phyloP scores from a whole-genome alignment of 2,113 vertebrate species.

The Erpornis zantholeuca region DNA sequence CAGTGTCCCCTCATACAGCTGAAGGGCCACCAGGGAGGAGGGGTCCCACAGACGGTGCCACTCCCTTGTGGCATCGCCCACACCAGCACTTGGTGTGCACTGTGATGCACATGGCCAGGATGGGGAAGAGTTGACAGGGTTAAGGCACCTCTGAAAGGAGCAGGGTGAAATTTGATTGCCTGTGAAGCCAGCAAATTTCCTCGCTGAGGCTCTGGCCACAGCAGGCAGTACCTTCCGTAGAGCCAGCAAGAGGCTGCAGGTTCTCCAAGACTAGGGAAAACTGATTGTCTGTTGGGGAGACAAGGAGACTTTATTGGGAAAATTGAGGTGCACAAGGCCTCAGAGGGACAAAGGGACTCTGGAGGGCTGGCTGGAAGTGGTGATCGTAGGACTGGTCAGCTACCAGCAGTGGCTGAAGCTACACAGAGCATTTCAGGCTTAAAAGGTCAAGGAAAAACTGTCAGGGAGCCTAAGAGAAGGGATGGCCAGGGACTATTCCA shows the following conservation, averaged over 20 bases:
- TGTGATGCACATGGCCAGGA: not conserved
- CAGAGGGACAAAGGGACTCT: not conserved
- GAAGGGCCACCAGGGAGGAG: not conserved
- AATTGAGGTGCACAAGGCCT: not conserved
- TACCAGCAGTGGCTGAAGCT: not conserved
- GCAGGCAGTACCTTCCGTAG: not conserved
- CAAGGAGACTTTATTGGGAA: not conserved
- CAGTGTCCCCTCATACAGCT: not conserved
- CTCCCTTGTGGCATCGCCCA: accelerated
- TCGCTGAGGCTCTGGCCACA: not conserved
- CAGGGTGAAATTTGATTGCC: not conserved
- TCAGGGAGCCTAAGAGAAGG: not conserved
- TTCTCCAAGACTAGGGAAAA: not conserved
- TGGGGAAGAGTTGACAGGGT: accelerated
- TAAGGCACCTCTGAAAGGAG: not conserved
- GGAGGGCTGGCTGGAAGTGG: not conserved
- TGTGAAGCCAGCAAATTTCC: not conserved
- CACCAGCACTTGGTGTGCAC: not conserved
- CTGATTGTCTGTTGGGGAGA: not conserved
- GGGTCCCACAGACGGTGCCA: not conserved
- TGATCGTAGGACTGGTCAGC: not conserved
- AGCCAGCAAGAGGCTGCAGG: not conserved
- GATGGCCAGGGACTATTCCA: not conserved
- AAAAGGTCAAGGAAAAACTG: not conserved
- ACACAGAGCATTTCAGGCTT: not conserved